Evolutionary conservation across 2,797 vertebrate species (phyloP).

Genomic region (Geotrypetes seraphini): DNA sequence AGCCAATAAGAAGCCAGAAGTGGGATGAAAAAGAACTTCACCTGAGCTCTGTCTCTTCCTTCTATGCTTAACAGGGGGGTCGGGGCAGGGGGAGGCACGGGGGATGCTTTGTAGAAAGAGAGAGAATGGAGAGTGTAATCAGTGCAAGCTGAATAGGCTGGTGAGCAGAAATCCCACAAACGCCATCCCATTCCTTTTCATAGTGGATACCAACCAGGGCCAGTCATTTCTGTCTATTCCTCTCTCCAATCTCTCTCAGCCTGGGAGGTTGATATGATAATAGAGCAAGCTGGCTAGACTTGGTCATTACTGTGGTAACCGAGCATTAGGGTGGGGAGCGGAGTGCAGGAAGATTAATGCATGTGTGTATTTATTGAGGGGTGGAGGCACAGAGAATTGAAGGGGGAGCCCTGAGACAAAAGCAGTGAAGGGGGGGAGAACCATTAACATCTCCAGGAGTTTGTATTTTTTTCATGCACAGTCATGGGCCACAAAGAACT

Average conservation of each 20-base stretch:
- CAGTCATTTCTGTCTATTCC: too few species aligned
- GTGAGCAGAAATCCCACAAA: too few species aligned
- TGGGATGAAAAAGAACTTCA: constrained; percentile 7
- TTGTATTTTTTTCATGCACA: not conserved
- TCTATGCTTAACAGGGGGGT: too few species aligned
- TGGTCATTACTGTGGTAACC: constrained; percentile 16
- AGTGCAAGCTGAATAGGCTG: not conserved
- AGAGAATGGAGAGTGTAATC: not conserved
- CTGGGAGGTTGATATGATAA: constrained; percentile 11
- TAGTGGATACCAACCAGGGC: not conserved
- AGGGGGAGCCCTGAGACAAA: constrained; percentile 17
- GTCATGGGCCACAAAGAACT: constrained; percentile 1
- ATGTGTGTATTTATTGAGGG: too few species aligned
- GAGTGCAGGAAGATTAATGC: constrained; percentile 7
- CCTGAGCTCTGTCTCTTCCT: constrained; percentile 10
- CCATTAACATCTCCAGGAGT: not conserved
- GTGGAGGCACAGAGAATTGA: too few species aligned
- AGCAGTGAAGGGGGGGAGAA: constrained; percentile 2
- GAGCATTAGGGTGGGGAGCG: not conserved
- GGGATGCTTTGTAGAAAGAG: not conserved
- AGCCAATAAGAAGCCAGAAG: constrained; percentile 5
- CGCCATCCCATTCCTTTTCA: not conserved
- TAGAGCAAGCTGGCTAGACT: constrained; percentile 5
- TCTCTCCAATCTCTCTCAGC: not conserved
- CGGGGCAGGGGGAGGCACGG: too few species aligned